Conservation (phyloP, 1,140 invertebrate species). For the Drosophila orena region DNA sequence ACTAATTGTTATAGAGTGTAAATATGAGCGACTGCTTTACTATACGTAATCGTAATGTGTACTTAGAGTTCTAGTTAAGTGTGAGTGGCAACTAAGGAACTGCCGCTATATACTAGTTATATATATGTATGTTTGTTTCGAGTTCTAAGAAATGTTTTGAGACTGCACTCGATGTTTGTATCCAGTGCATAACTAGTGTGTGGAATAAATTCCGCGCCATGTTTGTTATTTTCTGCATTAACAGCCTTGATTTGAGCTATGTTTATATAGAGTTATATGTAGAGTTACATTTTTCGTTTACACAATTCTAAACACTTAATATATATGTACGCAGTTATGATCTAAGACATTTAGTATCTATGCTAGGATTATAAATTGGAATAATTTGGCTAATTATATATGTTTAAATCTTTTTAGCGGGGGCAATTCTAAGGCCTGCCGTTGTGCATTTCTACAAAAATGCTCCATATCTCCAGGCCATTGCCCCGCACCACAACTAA, state of each 20-base stretch:
- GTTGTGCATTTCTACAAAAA: slow-evolving; percentile 62
- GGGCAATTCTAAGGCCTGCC: slow-evolving; percentile 46
- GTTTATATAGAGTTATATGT: slow-evolving; percentile 55
- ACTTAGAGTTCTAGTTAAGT: slow-evolving; percentile 68
- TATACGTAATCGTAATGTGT: slow-evolving; percentile 48
- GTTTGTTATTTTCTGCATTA: slow-evolving; percentile 42
- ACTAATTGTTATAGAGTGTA: slow-evolving; percentile 53
- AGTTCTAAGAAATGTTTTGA: slow-evolving; percentile 46
- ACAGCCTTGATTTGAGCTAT: slow-evolving; percentile 77
- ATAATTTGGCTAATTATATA: slow-evolving; percentile 27
- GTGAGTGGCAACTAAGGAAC: slow-evolving; percentile 59
- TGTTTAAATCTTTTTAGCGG: not conserved
- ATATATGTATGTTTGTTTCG: slow-evolving; percentile 25
- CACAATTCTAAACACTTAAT: slow-evolving; percentile 80
- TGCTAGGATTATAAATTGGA: slow-evolving; percentile 44
- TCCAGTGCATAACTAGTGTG: slow-evolving; percentile 25
- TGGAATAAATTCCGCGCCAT: slow-evolving; percentile 1
- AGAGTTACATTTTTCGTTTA: slow-evolving; percentile 56
- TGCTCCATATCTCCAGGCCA: slow-evolving; percentile 31
- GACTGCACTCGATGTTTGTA: slow-evolving; percentile 14
- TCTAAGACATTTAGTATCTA: slow-evolving; percentile 74
- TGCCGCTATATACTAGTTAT: slow-evolving; percentile 52
- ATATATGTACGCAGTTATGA: slow-evolving; percentile 42
- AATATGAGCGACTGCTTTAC: slow-evolving; percentile 55
- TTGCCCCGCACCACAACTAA: slow-evolving; percentile 34